Evolutionary conservation across 1,140 invertebrate species (phyloP).

Genomic region (Delia radicum): DNA sequence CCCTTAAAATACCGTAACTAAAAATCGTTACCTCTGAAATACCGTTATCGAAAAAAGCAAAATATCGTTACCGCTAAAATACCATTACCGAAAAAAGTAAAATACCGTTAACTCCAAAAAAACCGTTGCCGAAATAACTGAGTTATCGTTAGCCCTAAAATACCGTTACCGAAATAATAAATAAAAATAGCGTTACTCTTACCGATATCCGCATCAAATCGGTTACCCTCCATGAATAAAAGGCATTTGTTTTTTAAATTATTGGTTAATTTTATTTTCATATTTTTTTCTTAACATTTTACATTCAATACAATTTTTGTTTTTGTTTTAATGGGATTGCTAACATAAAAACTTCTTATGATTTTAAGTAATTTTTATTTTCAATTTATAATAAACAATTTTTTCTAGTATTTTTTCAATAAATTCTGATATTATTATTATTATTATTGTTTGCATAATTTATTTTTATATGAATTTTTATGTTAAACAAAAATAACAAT

Average conservation of each 20-base stretch:
- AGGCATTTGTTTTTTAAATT: not conserved
- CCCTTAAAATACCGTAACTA: no score
- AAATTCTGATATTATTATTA: not conserved
- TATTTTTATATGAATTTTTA: not conserved
- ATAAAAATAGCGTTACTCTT: no score
- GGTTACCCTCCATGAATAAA: no score
- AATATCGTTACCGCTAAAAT: no score
- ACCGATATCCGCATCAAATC: no score
- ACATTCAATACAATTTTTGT: not conserved
- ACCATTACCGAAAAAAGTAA: no score
- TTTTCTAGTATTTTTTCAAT: not conserved
- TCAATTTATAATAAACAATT: not conserved
- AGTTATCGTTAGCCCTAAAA: no score
- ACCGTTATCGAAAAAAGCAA: no score
- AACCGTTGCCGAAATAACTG: no score
- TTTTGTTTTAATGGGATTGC: not conserved
- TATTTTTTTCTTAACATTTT: not conserved
- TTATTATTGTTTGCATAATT: not conserved
- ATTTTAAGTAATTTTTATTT: not conserved
- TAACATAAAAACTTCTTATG: not conserved
- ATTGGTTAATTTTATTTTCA: conserved; percentile 11
- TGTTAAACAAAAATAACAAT: not conserved
- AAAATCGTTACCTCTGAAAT: no score
- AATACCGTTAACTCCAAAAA: no score
- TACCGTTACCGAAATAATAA: no score